Evolutionary conservation across 2,113 vertebrate species (phyloP).

Genomic region (Xiphias gladius): DNA sequence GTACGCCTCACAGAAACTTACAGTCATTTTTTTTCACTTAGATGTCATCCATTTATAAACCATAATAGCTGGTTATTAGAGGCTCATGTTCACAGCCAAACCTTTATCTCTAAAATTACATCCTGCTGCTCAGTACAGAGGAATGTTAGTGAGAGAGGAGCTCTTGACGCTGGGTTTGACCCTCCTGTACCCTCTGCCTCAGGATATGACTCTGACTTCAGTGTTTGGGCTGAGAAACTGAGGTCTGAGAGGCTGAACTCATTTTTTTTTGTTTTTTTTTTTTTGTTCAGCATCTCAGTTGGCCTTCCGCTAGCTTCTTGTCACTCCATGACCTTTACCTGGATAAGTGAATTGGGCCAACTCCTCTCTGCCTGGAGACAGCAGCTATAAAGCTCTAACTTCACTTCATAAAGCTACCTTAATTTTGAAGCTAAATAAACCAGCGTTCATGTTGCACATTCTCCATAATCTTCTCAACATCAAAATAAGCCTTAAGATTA

Average conservation of each 20-base stretch:
- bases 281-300: slow-evolving; percentile 43
- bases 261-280: no score
- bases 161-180: slow-evolving; percentile 17
- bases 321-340: slow-evolving; percentile 24
- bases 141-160: slow-evolving; percentile 1
- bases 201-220: slow-evolving; percentile 19
- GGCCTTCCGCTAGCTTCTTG: slow-evolving; percentile 29
- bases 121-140: slow-evolving; percentile 17
- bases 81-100: slow-evolving; percentile 3
- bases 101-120: slow-evolving; percentile 36
- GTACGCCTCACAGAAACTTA: background rate
- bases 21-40: background rate
- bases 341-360: slow-evolving; percentile 4
- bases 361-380: slow-evolving; percentile 9
- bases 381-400: background rate
- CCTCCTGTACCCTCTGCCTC: slow-evolving; percentile 28
- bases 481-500: background rate
- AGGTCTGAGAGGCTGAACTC: background rate
- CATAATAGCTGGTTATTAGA: slow-evolving; percentile 28
- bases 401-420: slow-evolving; percentile 2
- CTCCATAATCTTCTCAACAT: background rate
- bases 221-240: slow-evolving; percentile 16
- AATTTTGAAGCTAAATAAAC: background rate
- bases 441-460: background rate
- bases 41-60: slow-evolving; percentile 29